Base-by-base conservation (phyloP, 2,888 invertebrate species). In the Coenonympha glycerion region DNA sequence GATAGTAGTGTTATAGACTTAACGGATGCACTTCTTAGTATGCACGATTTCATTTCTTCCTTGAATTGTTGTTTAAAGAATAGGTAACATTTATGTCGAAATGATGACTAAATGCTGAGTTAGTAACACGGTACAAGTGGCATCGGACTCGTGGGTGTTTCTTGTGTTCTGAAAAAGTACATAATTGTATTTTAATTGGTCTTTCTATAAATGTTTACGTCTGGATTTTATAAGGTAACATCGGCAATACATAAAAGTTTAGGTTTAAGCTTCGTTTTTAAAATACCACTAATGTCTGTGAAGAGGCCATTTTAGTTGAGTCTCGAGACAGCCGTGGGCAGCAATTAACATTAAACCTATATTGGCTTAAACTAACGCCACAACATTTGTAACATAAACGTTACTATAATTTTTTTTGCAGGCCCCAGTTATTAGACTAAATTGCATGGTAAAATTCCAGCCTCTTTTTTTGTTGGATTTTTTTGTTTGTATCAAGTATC, bases 311-410 rank as follows among this genome's bases (percentile, higher is more conserved):
- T 53, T 45, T 37, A 36, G 54, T 41, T 11, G n/a, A 22, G 22
- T 26, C 2, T 41, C 13, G n/a, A 22, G 22, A 31, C 2, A 21
- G 5, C 15, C 41, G 53, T 53, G 53, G 53, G 53, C 36, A 52
- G 22, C n/a, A 40, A 52, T 40, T 48, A 26, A 45, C 52, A 60
- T 68, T 47, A 46, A 45, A 47, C 30, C 45, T 37, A 49, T 21
- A 45, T 47, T 51, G 22, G 40, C 49, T 16, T 41, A 36, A n/a
- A 8, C 28, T 47, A 50, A 48, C 40, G 52, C 39, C 49, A 34
- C 34, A 42, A 30, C 15, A 19, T 18, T 24, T 47, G n/a, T n/a
- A n/a, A n/a, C n/a, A n/a, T n/a, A n/a, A n/a, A n/a, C n/a, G n/a
- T n/a, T n/a, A n/a, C n/a, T n/a, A n/a, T n/a, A n/a, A n/a, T n/a